phyloP scores from a whole-genome alignment of 2,888 invertebrate genomes.

The Napeogenes inachia region DNA sequence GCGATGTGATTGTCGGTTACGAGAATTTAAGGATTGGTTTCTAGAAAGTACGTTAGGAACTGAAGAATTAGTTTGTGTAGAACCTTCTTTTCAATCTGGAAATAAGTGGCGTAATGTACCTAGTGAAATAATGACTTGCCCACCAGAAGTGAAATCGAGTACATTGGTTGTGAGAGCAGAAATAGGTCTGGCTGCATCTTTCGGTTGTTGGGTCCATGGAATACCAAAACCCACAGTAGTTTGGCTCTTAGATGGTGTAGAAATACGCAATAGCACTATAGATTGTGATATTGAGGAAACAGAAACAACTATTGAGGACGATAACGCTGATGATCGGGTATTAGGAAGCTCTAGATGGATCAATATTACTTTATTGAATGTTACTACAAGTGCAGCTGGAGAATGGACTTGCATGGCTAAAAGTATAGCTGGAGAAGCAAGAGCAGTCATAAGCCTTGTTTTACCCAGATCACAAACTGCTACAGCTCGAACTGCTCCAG shows the following conservation, averaged over 20 bases:
- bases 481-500: conserved; percentile 85
- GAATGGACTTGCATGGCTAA: conserved; percentile 89
- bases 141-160: conserved; percentile 83
- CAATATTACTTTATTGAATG: conserved; percentile 89
- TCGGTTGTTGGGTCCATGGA: conserved; percentile 88
- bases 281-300: conserved; percentile 71
- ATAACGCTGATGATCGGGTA: conserved; percentile 63
- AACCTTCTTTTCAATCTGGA: conserved; percentile 82
- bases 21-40: conserved; percentile 91
- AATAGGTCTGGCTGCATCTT: conserved; percentile 88
- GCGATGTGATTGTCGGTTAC: conserved; percentile 91
- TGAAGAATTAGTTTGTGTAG: conserved; percentile 83
- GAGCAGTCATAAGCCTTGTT: conserved; percentile 78
- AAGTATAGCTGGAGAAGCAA: conserved; percentile 80
- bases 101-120: conserved; percentile 87
- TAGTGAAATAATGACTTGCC: conserved; percentile 88
- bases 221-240: conserved; percentile 90
- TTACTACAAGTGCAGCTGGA: conserved; percentile 89
- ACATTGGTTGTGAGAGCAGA: conserved; percentile 82
- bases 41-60: conserved; percentile 87
- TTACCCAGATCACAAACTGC: conserved; percentile 81
- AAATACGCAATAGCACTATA: conserved; percentile 65
- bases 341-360: conserved; percentile 82
- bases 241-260: conserved; percentile 87
- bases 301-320: conserved; percentile 62